These are phyloP conservation scores for Vimba vimba DNA, from an alignment of 2,113 vertebrate genomes.

Conservation along the genomic window DNA sequence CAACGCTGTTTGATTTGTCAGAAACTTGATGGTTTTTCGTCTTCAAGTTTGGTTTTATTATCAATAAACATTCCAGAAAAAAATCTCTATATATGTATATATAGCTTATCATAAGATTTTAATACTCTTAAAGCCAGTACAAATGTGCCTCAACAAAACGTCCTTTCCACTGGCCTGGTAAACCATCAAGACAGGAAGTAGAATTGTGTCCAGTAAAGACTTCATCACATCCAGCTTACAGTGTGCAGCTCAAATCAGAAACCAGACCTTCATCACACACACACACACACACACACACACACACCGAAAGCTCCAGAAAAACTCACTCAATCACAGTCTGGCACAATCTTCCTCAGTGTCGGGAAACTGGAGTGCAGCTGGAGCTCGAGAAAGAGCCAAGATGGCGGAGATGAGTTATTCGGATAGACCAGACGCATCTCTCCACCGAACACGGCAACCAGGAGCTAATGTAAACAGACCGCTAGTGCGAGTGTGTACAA, in stretches of 20 bases:
- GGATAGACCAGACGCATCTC: not conserved
- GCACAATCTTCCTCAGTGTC: conserved; percentile 17
- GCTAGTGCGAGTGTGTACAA: conserved; percentile 12
- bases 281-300: not conserved
- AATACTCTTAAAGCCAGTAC: conserved; percentile 48
- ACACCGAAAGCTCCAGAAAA: not conserved
- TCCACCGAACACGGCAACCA: conserved; percentile 3
- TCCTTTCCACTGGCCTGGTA: conserved; percentile 19
- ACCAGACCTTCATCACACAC: not conserved
- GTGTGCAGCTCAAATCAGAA: not conserved
- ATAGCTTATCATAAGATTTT: conserved; percentile 35
- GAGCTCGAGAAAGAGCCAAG: not conserved
- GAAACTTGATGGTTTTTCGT: conserved; percentile 25
- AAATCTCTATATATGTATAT: not conserved
- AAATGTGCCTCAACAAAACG: conserved; percentile 41
- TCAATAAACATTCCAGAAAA: conserved; percentile 42
- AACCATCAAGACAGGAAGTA: conserved; percentile 40
- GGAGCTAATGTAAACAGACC: conserved; percentile 55
- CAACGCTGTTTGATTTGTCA: conserved; percentile 54
- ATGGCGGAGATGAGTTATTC: conserved; percentile 10
- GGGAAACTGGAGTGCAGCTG: conserved; percentile 18
- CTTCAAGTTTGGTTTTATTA: conserved; percentile 46
- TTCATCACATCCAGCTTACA: conserved; percentile 1
- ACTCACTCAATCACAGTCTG: not conserved
- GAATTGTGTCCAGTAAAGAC: not conserved